Evolutionary conservation across 2,113 vertebrate genomes (phyloP), one percentile per base, ranked within the genome.

Genomic region (Petaurus breviceps): DNA sequence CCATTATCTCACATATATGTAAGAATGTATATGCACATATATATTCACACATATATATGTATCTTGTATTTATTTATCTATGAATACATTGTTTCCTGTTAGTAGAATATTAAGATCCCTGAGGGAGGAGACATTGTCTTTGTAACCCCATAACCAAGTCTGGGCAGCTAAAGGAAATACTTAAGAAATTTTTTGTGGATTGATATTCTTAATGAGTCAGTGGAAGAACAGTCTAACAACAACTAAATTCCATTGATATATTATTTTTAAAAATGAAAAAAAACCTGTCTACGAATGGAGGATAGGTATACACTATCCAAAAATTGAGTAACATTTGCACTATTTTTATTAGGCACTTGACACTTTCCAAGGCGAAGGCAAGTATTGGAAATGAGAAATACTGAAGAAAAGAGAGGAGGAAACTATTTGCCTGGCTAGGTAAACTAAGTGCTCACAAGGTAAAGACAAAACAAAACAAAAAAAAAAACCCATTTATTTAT

Each of bases 371-470:
- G 90, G 50, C 77, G 25, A 96, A 94, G 91, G 31, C 53, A 50
- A 95, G 52, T 90, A 49, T 25, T 94, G 94, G 12, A 96, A 96
- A 96, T 26, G 54, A 91, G 93, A 94, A 97, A 37, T 92, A 94
- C 96, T 51, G 96, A 96, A 94, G 91, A 93, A 95, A 94, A 89
- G 93, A 91, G 95, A 95, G 51, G 22, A 43, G 91, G 92, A 96
- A 96, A 93, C 93, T 97, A 84, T 97, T 97, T 95, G 96, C 95
- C 90, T 98, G 5, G 25, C 96, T 95, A 96, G 94, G 68, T 77
- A 96, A 94, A 95, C 94, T 96, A 96, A 97, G 97, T 95, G 97
- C 91, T 97, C 96, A 97, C 52, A 95, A 96, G 96, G 90, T 92
- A 84, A 84, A 23, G 22, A 55, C 24, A 54, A 68, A 68, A 11